These are phyloP conservation scores for Macrochelys suwanniensis DNA, from an alignment of 2,797 vertebrate species.

Conservation along the genomic window DNA sequence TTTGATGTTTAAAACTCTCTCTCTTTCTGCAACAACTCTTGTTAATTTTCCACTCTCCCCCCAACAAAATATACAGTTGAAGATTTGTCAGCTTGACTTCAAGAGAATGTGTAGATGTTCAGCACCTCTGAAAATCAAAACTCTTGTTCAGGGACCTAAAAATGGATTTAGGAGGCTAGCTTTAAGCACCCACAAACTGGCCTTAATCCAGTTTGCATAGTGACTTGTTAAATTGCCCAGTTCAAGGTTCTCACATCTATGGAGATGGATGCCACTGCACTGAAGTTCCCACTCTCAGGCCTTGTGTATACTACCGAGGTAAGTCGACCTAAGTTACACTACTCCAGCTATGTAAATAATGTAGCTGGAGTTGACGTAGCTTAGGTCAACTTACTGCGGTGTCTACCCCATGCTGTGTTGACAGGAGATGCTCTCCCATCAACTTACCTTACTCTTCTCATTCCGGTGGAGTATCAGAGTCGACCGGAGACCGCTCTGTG, in stretches of 20 bases:
- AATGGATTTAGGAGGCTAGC: conserved; percentile 5
- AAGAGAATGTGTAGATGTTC: background rate
- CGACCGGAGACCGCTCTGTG: too few relatives aligned
- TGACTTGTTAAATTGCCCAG: background rate
- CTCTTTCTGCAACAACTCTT: background rate
- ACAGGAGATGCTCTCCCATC: too few relatives aligned
- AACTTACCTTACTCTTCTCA: too few relatives aligned
- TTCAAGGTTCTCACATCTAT: conserved; percentile 24
- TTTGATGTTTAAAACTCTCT: background rate
- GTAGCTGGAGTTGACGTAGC: too few relatives aligned
- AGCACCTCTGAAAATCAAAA: conserved; percentile 14
- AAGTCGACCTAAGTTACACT: too few relatives aligned
- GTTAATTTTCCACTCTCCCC: too few relatives aligned
- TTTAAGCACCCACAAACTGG: background rate
- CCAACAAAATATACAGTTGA: background rate
- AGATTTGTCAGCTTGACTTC: conserved; percentile 15
- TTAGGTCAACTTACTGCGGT: too few relatives aligned
- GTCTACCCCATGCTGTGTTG: too few relatives aligned
- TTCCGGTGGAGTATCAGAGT: too few relatives aligned
- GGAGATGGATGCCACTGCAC: background rate
- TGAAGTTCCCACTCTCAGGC: background rate
- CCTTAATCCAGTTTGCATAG: conserved; percentile 5
- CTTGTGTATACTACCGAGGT: too few relatives aligned
- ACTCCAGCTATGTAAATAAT: too few relatives aligned
- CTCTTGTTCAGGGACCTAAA: conserved; percentile 43